These are phyloP conservation scores for Meliscaeva auricollis DNA, from an alignment of 2,888 invertebrate species.

Conservation along the genomic window DNA sequence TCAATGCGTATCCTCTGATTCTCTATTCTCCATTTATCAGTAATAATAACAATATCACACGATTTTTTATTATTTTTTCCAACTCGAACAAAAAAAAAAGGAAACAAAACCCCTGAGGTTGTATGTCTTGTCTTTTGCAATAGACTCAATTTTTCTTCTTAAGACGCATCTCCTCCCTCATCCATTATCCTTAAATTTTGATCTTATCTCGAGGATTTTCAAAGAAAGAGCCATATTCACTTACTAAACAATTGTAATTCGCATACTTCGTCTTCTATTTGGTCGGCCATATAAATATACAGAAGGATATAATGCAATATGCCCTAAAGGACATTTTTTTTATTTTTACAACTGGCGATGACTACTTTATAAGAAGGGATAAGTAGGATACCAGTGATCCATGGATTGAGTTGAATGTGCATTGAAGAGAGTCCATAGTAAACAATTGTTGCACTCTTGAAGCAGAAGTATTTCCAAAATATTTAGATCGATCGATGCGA, in stretches of 20 bases:
- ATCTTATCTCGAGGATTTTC: conserved; percentile 68
- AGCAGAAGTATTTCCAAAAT: conserved; percentile 76
- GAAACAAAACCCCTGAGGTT: conserved; percentile 13
- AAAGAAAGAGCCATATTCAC: conserved; percentile 37
- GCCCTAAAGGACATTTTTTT: conserved; percentile 62
- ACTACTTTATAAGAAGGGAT: conserved; percentile 70
- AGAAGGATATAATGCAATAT: conserved; percentile 68
- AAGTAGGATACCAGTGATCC: conserved; percentile 66
- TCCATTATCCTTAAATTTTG: conserved; percentile 58
- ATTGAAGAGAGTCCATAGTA: conserved; percentile 35
- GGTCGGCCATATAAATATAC: neutral
- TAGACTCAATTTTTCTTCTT: conserved; percentile 27
- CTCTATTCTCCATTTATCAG: conserved; percentile 55
- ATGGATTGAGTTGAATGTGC: conserved; percentile 55
- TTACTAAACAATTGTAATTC: conserved; percentile 64
- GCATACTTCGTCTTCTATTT: conserved; percentile 53
- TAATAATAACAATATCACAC: conserved; percentile 76
- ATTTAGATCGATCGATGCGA: conserved; percentile 77
- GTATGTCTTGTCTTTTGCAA: conserved; percentile 4
- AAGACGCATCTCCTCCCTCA: conserved; percentile 13
- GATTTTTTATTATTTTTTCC: conserved; percentile 67
- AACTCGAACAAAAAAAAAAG: conserved; percentile 13
- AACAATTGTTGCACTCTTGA: conserved; percentile 63
- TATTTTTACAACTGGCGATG: conserved; percentile 47
- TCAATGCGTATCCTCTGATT: conserved; percentile 49